Evolutionary conservation across 1,140 invertebrate genomes (phyloP).

Genomic region (Drosophila miranda): DNA sequence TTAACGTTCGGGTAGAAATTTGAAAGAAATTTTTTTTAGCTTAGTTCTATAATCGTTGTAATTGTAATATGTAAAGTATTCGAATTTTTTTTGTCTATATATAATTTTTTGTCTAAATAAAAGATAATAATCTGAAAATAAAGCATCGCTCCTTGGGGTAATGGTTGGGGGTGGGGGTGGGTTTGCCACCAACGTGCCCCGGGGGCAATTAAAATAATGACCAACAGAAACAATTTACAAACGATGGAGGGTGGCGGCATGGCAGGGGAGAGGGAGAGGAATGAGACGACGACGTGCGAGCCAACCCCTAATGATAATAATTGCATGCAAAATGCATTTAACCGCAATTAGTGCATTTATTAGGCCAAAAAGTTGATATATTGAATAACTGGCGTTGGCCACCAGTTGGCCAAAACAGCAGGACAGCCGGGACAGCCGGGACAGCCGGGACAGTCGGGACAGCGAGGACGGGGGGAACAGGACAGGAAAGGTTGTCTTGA

Average conservation of each 20-base stretch:
- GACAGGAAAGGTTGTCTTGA: background rate
- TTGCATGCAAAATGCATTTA: constrained; percentile 82
- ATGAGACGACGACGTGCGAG: constrained; percentile 51
- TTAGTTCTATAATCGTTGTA: constrained; percentile 31
- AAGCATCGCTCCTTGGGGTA: constrained; percentile 6
- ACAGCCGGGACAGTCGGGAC: too few relatives aligned
- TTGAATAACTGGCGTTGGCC: constrained; percentile 63
- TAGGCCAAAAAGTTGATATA: constrained; percentile 79
- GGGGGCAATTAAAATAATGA: constrained; percentile 59
- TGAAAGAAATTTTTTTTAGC: constrained; percentile 37
- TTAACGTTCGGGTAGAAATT: constrained; percentile 13
- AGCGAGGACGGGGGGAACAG: background rate
- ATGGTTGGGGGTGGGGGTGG: background rate
- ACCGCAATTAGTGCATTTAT: constrained; percentile 82
- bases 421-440: background rate
- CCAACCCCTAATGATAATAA: constrained; percentile 81
- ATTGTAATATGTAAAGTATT: constrained; percentile 27
- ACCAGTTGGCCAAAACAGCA: constrained; percentile 44
- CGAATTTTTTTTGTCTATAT: constrained; percentile 46
- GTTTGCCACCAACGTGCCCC: constrained; percentile 20
- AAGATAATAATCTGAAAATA: constrained; percentile 36
- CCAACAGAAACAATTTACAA: constrained; percentile 55
- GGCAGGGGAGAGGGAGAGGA: too few relatives aligned
- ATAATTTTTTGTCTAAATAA: constrained; percentile 73
- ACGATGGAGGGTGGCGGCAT: constrained; percentile 12